Conservation (phyloP, 2,888 invertebrate genomes). For the Gryllus longicercus region DNA sequence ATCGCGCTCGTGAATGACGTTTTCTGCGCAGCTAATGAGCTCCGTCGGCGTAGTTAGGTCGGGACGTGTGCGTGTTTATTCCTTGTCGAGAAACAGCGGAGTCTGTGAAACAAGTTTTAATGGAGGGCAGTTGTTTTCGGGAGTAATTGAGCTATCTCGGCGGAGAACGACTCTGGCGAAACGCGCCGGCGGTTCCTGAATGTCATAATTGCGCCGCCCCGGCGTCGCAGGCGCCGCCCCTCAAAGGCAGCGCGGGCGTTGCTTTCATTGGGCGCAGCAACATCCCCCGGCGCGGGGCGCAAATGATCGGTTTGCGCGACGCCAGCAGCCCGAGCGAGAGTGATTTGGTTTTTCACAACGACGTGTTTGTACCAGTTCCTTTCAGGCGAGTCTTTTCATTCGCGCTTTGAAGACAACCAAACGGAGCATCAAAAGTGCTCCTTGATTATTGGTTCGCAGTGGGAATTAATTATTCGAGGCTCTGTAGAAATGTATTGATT, state of each 20-base stretch:
- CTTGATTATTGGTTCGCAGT: too few relatives aligned
- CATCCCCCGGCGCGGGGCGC: too few relatives aligned
- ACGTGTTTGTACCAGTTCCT: too few relatives aligned
- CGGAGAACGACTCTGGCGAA: neutral
- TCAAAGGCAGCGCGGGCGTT: neutral
- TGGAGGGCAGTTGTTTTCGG: slow-evolving; percentile 1
- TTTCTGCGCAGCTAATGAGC: neutral
- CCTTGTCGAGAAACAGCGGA: neutral
- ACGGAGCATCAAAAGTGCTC: too few relatives aligned
- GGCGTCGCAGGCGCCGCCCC: neutral
- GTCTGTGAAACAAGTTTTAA: neutral
- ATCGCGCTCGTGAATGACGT: neutral
- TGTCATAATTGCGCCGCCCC: neutral
- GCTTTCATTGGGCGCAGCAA: neutral
- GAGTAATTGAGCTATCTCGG: neutral
- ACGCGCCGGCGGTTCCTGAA: neutral
- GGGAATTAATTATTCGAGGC: too few relatives aligned
- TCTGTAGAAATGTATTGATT: too few relatives aligned
- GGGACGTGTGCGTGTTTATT: neutral
- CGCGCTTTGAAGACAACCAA: too few relatives aligned
- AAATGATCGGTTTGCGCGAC: too few relatives aligned
- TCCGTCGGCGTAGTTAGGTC: neutral
- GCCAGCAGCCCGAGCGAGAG: too few relatives aligned
- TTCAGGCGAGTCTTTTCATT: too few relatives aligned
- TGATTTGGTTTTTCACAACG: too few relatives aligned